Base-by-base conservation (phyloP, 1,140 invertebrate species). In the Cyclargus thomasi region DNA sequence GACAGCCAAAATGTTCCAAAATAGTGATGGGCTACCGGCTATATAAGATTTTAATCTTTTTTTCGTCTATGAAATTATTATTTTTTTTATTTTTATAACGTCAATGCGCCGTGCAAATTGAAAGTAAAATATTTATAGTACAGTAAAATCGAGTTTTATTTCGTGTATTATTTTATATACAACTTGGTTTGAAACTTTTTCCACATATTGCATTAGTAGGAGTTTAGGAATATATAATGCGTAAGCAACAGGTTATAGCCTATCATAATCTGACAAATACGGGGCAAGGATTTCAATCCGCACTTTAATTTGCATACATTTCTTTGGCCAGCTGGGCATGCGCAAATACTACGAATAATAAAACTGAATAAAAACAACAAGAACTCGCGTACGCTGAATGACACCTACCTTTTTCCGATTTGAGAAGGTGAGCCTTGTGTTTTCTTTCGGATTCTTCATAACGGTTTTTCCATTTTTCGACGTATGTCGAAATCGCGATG, bases 381-480 rank as follows among this genome's bases (percentile, higher is more conserved):
- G 78, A 74, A 78, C 75, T 71, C 64, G 36, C 62, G 53, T 62
- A 65, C 77, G 77, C 75, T 76, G 65, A 76, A 77, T 68, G 70
- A 72, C 76, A 91, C 91, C 92, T 83, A 95, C 94, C 92, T 92
- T 93, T 93, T 90, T 95, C 94, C 67, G 91, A 92, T 81, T 94
- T 93, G 70, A 93, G 91, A 39, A 95, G 85, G 70, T 94, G 78
- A 36, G 91, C 76, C 86, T 95, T 95, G 78, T 94, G 90, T 72
- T 92, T 92, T 68, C 92, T 91, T 78, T 95, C 94, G 1, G 93
- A 91, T 20, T 95, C 94, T 67, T 95, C 94, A 74, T 92, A 94
- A 83, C 93, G 94, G 36, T 76, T 86, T 84, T 92, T 94, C 94
- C 94, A 95, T 72, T 92, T 92, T 77, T 92, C 91, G 18, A 90